Base-by-base conservation (phyloP, 2,888 invertebrate species). In the Melinaea marsaeus region DNA sequence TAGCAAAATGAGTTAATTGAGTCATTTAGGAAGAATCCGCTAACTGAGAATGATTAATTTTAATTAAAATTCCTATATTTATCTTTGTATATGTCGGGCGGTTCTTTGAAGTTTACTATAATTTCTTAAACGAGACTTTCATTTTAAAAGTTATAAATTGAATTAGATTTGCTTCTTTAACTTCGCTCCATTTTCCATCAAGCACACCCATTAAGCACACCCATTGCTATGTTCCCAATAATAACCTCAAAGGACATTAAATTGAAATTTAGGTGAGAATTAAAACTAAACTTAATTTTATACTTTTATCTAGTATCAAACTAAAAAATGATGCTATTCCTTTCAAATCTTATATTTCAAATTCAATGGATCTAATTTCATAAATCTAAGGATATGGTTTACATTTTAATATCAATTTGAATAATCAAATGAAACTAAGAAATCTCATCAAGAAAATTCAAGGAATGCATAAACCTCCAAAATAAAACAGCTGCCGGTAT, bases 101-200 rank as follows among this genome's bases (percentile, higher is more conserved):
- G 42, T 9, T 22, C 9, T 42, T 42, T 42, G 42, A 42, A 42
- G 42, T 42, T 9, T 6, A 37, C 37, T 4, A 22, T 22, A 22
- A 22, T 7, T 37, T 11, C 11, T 42, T 42, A 83, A 84, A 84
- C 79, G 81, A 83, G 85, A 83, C 84, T 84, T 86, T 85, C 85
- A 85, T 86, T 87, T 84, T 81, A 84, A 88, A 88, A 88, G 86
- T 89, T 88, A 85, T 86, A 81, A 88, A 88, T 88, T 87, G 85
- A 89, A 88, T 88, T 88, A 88, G 88, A 88, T 86, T 86, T 88
- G 86, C 87, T 88, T 88, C 86, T 89, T 89, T 88, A 85, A 87
- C 86, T 87, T 86, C 87, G 88, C 88, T 88, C 88, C 85, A 88
- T 89, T 88, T 88, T 88, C 88, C 85, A 22, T 88, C 86, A 85